phyloP scores from a whole-genome alignment of 2,113 vertebrate genomes.

The Ailuropoda melanoleuca region DNA sequence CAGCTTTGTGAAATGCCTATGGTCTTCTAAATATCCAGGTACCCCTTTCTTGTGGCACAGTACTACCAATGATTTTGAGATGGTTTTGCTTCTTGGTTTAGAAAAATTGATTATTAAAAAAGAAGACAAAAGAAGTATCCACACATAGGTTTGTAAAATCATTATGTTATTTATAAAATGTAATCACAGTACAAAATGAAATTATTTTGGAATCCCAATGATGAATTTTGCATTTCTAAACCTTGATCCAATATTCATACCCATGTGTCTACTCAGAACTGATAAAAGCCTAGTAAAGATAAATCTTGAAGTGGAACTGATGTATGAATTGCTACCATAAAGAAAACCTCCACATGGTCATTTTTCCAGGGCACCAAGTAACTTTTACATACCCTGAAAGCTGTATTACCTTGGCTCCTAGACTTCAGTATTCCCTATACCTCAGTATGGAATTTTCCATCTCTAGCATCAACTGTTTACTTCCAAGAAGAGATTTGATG shows the following conservation, averaged over 20 bases:
- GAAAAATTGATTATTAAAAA: not conserved
- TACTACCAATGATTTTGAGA: not conserved
- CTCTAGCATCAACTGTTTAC: not conserved
- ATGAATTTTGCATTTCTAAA: not conserved
- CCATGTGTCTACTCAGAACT: not conserved
- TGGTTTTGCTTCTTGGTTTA: not conserved
- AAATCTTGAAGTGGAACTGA: not conserved
- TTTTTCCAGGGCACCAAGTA: not conserved
- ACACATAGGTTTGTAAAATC: not conserved
- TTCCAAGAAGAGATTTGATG: not conserved
- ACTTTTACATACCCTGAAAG: not conserved
- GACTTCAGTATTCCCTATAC: not conserved
- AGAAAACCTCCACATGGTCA: not conserved
- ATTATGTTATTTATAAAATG: not conserved
- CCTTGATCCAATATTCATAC: not conserved
- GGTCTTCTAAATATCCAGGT: not conserved
- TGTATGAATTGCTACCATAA: not conserved
- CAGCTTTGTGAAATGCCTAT: not conserved
- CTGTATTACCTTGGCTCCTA: not conserved
- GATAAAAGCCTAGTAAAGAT: not conserved
- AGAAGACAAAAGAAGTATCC: not conserved
- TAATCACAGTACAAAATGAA: constrained; percentile 17
- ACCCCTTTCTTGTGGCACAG: not conserved
- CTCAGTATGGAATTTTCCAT: not conserved
- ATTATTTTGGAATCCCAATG: not conserved